A percentile compares a stretch with the other conserved stretches of the same genome.
These are phyloP conservation scores for Octodonta nipae DNA, from an alignment of 2,888 invertebrate species.

Conservation along the genomic window DNA sequence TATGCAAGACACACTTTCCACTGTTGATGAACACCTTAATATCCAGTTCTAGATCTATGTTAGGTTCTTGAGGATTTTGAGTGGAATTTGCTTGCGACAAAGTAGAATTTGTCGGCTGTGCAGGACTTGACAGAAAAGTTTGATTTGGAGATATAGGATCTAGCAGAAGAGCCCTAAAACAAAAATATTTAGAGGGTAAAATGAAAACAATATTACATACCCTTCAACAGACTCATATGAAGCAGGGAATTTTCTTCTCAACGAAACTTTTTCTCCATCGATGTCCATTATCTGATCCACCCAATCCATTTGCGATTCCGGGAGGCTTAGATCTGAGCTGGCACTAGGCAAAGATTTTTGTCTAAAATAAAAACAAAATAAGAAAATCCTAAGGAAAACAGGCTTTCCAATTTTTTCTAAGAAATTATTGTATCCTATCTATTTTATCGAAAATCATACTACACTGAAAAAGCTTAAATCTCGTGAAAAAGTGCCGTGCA, in stretches of 20 bases:
- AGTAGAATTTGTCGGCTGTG: conserved; percentile 14
- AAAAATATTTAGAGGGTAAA: too few relatives aligned
- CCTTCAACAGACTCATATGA: conserved; percentile 30
- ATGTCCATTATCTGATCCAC: conserved; percentile 49
- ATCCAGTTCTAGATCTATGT: conserved; percentile 89
- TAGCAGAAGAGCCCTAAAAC: conserved; percentile 16
- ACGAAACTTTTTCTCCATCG: conserved; percentile 50
- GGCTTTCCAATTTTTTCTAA: too few relatives aligned
- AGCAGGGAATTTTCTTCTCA: conserved; percentile 42
- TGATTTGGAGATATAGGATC: conserved; percentile 19
- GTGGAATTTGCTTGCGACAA: conserved; percentile 15
- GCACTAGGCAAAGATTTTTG: conserved; percentile 71
- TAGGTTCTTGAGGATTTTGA: conserved; percentile 64
- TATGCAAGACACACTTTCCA: conserved; percentile 92
- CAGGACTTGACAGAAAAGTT: conserved; percentile 15
- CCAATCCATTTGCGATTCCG: conserved; percentile 45
- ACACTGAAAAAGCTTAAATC: too few relatives aligned
- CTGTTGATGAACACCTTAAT: conserved; percentile 93
- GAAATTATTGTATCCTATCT: too few relatives aligned
- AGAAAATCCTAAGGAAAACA: too few relatives aligned
- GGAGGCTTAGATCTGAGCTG: conserved; percentile 51
- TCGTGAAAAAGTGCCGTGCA: too few relatives aligned
- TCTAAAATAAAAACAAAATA: too few relatives aligned
- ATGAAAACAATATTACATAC: conserved; percentile 11
- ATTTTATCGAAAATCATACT: too few relatives aligned